Evolutionary conservation across 2,113 vertebrate genomes (phyloP), one percentile per base, ranked within the genome.

Genomic region (Mionectes macconnelli): DNA sequence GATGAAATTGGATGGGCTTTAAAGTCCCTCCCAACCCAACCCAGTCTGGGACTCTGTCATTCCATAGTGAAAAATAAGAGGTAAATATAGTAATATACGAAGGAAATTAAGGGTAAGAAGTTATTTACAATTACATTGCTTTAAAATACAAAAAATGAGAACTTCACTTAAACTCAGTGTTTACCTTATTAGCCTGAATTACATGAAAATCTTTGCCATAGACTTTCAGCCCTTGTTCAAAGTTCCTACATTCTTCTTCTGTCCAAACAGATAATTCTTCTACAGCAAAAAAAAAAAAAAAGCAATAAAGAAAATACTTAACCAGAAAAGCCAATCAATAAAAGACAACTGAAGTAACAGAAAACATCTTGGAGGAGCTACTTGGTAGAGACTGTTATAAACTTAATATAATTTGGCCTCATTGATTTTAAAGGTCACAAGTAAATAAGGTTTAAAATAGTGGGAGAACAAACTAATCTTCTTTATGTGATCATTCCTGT

Each of bases 141-240:
- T 62, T 8, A 6, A 53, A 72, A 44, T 35, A n/a, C 15, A 37
- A 45, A 25, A 74, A 9, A 7, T 4, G 35, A 64, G 59, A 75
- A 33, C 16, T 27, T 49, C 9, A 27, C 12, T 53, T 27, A 24
- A 72, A 66, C 40, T 53, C 44, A 8, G 31, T 28, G 12, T 97
- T 98, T 96, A 99, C 99, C 99, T 99, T 99, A 96, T 99, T 99
- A 95, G 98, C 99, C 97, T 99, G 99, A 98, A 99, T 98, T 92
- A 98, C 98, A 90, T 99, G 99, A 97, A 99, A 99, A 97, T 99
- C 99, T 96, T 99, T 99, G 47, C 99, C 99, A 96, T 99, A 99
- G 83, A 98, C 98, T 96, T 99, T 99, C 80, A 99, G 97, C 57
- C 98, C 99, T 98, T 99, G 98, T 69, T 99, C 99, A 98, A 99